Conservation (phyloP, 2,113 vertebrate species). For the Odocoileus virginianus region DNA sequence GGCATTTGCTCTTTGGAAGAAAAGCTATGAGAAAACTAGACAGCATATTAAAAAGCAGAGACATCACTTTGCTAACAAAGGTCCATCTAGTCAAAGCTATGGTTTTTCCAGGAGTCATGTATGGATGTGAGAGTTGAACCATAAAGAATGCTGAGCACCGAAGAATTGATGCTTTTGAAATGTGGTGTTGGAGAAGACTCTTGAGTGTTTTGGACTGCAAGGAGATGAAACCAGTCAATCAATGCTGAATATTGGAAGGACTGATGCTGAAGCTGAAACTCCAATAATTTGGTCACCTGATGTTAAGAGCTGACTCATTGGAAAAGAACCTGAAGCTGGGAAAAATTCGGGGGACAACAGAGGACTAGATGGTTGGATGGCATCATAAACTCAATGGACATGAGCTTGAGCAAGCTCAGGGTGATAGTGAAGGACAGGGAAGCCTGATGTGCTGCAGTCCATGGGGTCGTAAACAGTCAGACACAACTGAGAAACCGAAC, state of each 20-base stretch:
- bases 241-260: not conserved
- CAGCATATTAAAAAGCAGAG: not conserved
- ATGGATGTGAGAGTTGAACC: not conserved
- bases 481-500: not conserved
- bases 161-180: not conserved
- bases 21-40: not conserved
- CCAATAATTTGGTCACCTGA: not conserved
- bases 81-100: not conserved
- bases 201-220: not conserved
- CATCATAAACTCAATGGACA: not conserved
- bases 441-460: not conserved
- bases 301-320: not conserved
- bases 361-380: not conserved
- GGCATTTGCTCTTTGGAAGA: not conserved
- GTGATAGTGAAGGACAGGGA: not conserved
- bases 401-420: not conserved
- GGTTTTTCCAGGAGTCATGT: not conserved
- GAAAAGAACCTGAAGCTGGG: not conserved
- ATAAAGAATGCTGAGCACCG: rapidly evolving
- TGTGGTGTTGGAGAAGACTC: not conserved
- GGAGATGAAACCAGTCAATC: not conserved
- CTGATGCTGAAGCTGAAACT: not conserved
- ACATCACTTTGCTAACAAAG: not conserved
- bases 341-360: rapidly evolving
- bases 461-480: not conserved